Evolutionary conservation across 2,888 invertebrate genomes (phyloP).

Genomic region (Acheta domesticus): DNA sequence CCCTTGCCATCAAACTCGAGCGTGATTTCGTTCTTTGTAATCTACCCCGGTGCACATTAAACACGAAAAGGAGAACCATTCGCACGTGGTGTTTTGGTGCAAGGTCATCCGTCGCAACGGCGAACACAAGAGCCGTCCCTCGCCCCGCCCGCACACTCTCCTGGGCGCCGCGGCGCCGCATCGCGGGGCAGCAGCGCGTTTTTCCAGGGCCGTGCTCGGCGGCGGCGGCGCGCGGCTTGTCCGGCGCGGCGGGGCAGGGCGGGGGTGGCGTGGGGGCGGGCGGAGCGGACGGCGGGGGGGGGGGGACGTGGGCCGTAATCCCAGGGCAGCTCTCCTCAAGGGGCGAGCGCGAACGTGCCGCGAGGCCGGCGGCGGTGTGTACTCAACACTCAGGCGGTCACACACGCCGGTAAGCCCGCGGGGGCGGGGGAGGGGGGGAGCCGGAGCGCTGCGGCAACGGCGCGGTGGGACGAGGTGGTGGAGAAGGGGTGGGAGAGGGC

Average conservation of each 20-base stretch:
- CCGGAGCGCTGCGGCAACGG: too few relatives aligned
- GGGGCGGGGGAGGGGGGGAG: too few relatives aligned
- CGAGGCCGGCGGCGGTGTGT: background rate
- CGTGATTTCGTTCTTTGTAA: too few relatives aligned
- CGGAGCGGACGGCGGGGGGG: background rate
- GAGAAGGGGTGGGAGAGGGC: too few relatives aligned
- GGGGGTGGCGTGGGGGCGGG: background rate
- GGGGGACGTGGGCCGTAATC: background rate
- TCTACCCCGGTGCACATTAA: too few relatives aligned
- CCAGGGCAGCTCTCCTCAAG: constrained; percentile 18
- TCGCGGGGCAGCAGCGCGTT: background rate
- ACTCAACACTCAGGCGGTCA: background rate
- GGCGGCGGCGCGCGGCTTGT: background rate
- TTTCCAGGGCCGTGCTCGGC: background rate
- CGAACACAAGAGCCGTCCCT: too few relatives aligned
- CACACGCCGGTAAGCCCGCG: constrained; percentile 11
- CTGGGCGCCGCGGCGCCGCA: background rate
- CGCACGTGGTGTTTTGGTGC: too few relatives aligned
- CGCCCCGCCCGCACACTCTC: too few relatives aligned
- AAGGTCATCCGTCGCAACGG: too few relatives aligned
- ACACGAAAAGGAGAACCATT: too few relatives aligned
- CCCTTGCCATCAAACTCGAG: too few relatives aligned
- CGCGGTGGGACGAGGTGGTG: too few relatives aligned
- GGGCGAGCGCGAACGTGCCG: background rate
- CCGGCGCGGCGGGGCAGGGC: background rate